Conservation (phyloP, 1,140 invertebrate genomes). For the Wiebesia pumilae region DNA sequence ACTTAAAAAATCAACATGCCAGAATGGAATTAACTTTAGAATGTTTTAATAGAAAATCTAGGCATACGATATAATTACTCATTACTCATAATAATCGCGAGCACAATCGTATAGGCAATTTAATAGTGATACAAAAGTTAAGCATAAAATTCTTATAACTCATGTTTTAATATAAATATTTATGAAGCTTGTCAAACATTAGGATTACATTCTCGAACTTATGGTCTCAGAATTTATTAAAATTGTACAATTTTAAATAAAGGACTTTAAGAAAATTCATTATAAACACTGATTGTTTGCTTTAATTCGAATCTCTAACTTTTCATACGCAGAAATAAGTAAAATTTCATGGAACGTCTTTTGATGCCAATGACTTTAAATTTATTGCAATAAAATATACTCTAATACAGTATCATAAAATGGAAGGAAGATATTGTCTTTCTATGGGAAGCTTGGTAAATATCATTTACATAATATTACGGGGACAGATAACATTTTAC, state of each 20-base stretch:
- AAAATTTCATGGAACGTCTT: neutral
- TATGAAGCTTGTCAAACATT: too few relatives aligned
- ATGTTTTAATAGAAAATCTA: too few relatives aligned
- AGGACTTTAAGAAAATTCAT: neutral
- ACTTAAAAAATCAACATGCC: neutral
- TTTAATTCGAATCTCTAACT: neutral
- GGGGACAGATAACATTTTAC: neutral
- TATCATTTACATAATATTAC: constrained; percentile 7
- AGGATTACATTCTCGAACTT: too few relatives aligned
- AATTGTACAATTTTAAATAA: too few relatives aligned
- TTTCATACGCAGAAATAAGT: neutral
- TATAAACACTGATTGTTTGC: neutral
- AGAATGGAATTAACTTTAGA: too few relatives aligned
- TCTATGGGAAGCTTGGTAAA: neutral
- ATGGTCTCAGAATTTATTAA: too few relatives aligned
- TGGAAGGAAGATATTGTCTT: neutral
- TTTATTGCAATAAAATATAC: neutral
- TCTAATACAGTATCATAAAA: neutral
- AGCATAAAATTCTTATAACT: too few relatives aligned
- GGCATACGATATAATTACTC: too few relatives aligned
- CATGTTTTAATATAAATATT: too few relatives aligned
- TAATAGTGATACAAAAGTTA: too few relatives aligned
- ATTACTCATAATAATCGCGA: too few relatives aligned
- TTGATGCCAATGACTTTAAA: neutral
- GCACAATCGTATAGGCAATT: too few relatives aligned